Evolutionary conservation across 2,888 invertebrate species (phyloP).

Genomic region (Chymomyza procnemis): DNA sequence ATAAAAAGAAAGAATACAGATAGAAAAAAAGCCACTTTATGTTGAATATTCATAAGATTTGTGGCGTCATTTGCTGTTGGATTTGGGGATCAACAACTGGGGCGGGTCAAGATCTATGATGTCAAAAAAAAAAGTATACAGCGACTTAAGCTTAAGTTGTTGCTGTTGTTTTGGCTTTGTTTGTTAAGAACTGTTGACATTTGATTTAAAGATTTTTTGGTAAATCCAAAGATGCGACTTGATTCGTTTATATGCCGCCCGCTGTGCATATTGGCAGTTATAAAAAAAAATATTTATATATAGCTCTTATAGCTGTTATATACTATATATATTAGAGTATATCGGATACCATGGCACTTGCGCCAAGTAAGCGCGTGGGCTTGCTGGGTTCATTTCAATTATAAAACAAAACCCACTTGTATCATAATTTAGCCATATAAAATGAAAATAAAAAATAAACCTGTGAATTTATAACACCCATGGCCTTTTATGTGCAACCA

Average conservation of each 20-base stretch:
- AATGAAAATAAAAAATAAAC: not conserved
- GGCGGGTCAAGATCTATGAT: conserved; percentile 67
- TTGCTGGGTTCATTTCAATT: conserved; percentile 35
- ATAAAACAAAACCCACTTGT: conserved; percentile 21
- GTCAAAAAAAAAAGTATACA: conserved; percentile 45
- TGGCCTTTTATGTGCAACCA: conserved; percentile 46
- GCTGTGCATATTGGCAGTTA: conserved; percentile 59
- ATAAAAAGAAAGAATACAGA: conserved; percentile 21
- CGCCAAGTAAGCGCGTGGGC: conserved; percentile 27
- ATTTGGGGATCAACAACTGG: conserved; percentile 48
- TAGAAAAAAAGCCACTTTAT: conserved; percentile 12
- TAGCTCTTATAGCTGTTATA: not conserved
- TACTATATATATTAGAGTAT: not conserved
- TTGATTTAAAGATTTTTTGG: conserved; percentile 42
- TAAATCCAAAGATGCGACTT: conserved; percentile 33
- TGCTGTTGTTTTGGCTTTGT: not conserved
- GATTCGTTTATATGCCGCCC: conserved; percentile 43
- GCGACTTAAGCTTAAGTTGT: conserved; percentile 35
- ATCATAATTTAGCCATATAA: not conserved
- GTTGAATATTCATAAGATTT: conserved; percentile 64
- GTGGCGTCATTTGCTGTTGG: conserved; percentile 56
- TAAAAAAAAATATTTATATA: conserved; percentile 36
- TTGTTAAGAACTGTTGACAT: conserved; percentile 53
- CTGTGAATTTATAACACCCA: conserved; percentile 49
- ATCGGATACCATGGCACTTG: not conserved